Conservation (phyloP, 2,797 vertebrate genomes). For the Mastacembelus armatus region DNA sequence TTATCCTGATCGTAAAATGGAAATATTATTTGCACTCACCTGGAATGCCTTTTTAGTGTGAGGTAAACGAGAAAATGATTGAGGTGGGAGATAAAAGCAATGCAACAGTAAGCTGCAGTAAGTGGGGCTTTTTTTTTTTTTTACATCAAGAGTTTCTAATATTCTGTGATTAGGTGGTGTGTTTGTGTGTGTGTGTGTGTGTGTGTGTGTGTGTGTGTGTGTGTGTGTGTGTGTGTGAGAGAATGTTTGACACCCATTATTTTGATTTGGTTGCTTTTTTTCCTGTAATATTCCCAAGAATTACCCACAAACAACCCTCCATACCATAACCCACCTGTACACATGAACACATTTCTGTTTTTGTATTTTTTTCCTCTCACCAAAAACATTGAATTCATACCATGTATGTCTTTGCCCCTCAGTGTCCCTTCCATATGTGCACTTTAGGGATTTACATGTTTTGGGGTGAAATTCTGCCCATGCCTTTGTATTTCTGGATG, state of each 20-base stretch:
- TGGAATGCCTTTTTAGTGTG: constrained; percentile 74
- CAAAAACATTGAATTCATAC: constrained; percentile 38
- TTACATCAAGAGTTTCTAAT: constrained; percentile 17
- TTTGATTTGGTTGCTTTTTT: constrained; percentile 42
- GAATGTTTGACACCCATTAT: constrained; percentile 10
- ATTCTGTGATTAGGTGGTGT: constrained; percentile 24
- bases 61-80: constrained; percentile 20
- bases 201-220: constrained; percentile 10
- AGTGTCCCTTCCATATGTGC: constrained; percentile 63
- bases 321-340: constrained; percentile 23
- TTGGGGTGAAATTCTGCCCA: constrained; percentile 42
- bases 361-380: background rate
- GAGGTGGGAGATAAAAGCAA: constrained; percentile 13
- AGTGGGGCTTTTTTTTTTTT: constrained; percentile 5
- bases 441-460: constrained; percentile 66
- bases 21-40: constrained; percentile 67
- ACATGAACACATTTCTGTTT: constrained; percentile 9
- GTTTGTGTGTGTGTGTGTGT: background rate
- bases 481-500: constrained; percentile 62
- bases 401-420: constrained; percentile 44
- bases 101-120: constrained; percentile 26
- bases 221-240: background rate
- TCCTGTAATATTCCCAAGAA: constrained; percentile 22
- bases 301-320: constrained; percentile 48
- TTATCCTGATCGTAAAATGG: constrained; percentile 33